Conservation (phyloP, 1,140 invertebrate genomes). For the Spodoptera litura region DNA sequence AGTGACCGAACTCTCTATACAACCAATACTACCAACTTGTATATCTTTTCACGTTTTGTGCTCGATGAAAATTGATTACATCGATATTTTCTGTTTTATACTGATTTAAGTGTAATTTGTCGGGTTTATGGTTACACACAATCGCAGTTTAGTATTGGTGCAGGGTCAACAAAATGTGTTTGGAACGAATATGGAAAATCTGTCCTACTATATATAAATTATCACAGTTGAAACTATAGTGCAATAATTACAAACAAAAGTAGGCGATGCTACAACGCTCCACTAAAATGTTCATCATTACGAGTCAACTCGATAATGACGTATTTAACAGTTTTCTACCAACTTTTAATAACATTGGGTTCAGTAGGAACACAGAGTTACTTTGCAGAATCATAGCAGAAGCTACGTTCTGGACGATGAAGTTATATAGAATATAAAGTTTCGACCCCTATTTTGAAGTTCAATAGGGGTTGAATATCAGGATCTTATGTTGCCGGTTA, state of each 20-base stretch:
- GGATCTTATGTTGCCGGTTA: too few relatives aligned
- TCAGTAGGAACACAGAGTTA: background rate
- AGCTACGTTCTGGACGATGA: background rate
- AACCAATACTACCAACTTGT: background rate
- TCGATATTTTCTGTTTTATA: background rate
- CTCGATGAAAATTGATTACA: background rate
- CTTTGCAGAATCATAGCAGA: background rate
- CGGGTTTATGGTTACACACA: too few relatives aligned
- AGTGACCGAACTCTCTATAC: slow-evolving; percentile 1
- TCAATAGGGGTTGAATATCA: too few relatives aligned
- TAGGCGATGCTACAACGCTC: background rate
- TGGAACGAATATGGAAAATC: too few relatives aligned
- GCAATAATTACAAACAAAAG: too few relatives aligned
- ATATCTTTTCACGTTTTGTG: background rate
- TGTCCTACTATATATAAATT: too few relatives aligned
- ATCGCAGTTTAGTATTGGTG: too few relatives aligned
- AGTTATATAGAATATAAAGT: too few relatives aligned
- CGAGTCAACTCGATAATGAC: background rate
- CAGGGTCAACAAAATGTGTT: too few relatives aligned
- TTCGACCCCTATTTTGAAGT: too few relatives aligned
- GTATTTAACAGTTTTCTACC: slow-evolving; percentile 8
- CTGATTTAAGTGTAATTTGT: too few relatives aligned
- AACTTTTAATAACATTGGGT: slow-evolving; percentile 29
- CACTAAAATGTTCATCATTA: background rate
- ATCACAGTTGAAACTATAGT: too few relatives aligned